These are phyloP conservation scores for Sciurus vulgaris DNA, from an alignment of 2,797 vertebrate genomes.

Conservation along the genomic window DNA sequence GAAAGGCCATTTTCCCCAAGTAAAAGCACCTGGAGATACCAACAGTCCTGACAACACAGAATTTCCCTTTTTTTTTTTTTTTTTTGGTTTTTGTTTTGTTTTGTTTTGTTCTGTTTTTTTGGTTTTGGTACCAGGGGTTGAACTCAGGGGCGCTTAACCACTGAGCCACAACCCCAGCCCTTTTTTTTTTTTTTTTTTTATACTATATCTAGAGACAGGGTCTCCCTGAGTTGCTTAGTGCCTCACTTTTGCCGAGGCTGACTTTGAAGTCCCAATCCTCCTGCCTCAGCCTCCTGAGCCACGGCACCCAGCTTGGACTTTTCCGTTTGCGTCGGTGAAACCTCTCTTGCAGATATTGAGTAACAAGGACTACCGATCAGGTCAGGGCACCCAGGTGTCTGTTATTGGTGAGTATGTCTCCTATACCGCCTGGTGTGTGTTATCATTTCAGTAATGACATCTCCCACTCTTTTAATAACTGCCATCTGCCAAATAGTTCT, in stretches of 20 bases:
- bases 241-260: too few species aligned
- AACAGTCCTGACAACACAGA: background rate
- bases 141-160: too few species aligned
- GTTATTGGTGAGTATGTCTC: conserved; percentile 50
- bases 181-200: too few species aligned
- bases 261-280: too few species aligned
- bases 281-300: too few species aligned
- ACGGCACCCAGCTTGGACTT: background rate
- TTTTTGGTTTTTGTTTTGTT: too few species aligned
- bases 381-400: background rate
- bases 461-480: background rate
- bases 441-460: background rate
- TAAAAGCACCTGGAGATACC: background rate
- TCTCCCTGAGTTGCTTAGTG: too few species aligned
- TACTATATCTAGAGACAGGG: too few species aligned
- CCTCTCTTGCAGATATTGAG: conserved; percentile 12
- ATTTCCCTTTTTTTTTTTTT: background rate
- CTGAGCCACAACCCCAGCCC: too few species aligned
- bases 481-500: background rate
- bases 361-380: background rate
- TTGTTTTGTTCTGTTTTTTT: too few species aligned
- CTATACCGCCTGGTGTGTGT: background rate
- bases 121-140: too few species aligned
- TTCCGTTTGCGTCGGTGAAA: conserved; percentile 26
- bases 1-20: background rate